These are phyloP conservation scores for Brachyptera risi DNA, from an alignment of 2,888 invertebrate species.

Conservation along the genomic window DNA sequence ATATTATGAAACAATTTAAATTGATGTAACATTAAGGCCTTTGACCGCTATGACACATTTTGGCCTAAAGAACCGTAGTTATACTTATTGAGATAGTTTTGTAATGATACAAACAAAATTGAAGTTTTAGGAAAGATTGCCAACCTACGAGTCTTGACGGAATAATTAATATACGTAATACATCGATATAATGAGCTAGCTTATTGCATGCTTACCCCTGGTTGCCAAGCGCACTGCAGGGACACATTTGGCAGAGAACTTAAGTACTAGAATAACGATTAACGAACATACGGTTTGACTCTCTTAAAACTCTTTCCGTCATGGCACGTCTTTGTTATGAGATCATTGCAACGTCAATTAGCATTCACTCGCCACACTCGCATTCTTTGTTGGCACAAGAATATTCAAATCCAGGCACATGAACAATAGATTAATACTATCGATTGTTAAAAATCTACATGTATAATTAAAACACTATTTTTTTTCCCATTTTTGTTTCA, in stretches of 20 bases:
- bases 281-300: constrained; percentile 28
- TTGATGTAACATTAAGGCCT: neutral
- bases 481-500: constrained; percentile 17
- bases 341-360: constrained; percentile 25
- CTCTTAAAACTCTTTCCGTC: no score
- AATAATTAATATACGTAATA: constrained; percentile 27
- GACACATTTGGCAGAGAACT: constrained; percentile 32
- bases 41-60: neutral
- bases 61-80: neutral
- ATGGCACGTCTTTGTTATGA: constrained; percentile 28
- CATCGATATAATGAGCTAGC: constrained; percentile 31
- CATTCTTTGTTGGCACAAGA: constrained; percentile 34
- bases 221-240: neutral
- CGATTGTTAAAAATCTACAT: constrained; percentile 36
- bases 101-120: no score
- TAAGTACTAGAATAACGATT: constrained; percentile 32
- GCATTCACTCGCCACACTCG: constrained; percentile 17
- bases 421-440: constrained; percentile 35
- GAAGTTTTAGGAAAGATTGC: no score
- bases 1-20: neutral
- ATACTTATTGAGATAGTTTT: no score
- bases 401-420: constrained; percentile 36
- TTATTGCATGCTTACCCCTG: constrained; percentile 25
- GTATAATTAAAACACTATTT: constrained; percentile 34
- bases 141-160: constrained; percentile 13